Base-by-base conservation (phyloP, 2,888 invertebrate genomes). In the Acheta domesticus region DNA sequence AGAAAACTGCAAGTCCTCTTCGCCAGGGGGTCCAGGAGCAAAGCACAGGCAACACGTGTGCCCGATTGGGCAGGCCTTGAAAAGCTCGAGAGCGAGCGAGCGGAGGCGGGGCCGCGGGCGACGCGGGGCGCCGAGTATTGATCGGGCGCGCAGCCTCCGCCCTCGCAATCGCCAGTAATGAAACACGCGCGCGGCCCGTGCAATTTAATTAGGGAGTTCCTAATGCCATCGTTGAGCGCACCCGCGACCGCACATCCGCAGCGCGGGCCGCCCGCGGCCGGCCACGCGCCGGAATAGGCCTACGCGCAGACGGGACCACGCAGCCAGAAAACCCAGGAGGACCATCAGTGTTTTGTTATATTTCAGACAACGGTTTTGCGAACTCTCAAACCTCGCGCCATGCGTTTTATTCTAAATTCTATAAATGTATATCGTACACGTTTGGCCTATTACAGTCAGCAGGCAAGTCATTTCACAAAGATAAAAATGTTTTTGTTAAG, bases 81-180 rank as follows among this genome's bases (percentile, higher is more conserved):
- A 36, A 36, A 8, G 36, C 36, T 8, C 5, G 36, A 36, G 36
- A 36, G 36, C 62, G 3, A 14, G 62, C 19, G 36, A 4, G 36
- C 62, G 3, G 11, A 14, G 16, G 62, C 62, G n/a, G 4, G 16
- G n/a, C 16, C 62, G 14, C 16, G n/a, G 14, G 62, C 62, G 62
- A 8, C 16, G 14, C 62, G 62, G n/a, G 62, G 62, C 36, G 16
- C 0, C 16, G 62, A n/a, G n/a, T 19, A n/a, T 14, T 19, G 62
- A n/a, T 19, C 16, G 62, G 62, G 62, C 62, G 62, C 16, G 62
- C 62, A n/a, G 16, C 62, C 62, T 62, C 62, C n/a, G 62, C n/a
- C 62, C 62, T 62, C 62, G 62, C 62, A 62, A 62, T 62, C 62
- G 8, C 62, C n/a, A 62, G 62, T 62, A 62, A 62, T n/a, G 62